Percentiles rank a stretch among this genome's conserved stretches.
Evolutionary conservation across 2,888 invertebrate species (phyloP).

Genomic region (Tortrix viridana): DNA sequence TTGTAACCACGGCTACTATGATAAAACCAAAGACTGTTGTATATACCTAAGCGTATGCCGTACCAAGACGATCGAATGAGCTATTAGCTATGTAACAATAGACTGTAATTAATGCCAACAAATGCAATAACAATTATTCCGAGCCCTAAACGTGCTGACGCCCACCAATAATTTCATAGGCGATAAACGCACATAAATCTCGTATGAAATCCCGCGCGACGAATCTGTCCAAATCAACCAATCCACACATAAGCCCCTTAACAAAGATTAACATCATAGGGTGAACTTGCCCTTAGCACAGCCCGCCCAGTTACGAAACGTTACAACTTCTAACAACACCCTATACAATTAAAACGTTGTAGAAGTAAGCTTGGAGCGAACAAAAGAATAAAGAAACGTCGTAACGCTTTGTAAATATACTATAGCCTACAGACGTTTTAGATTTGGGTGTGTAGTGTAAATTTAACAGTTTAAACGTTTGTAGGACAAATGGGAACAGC

Average conservation of each 20-base stretch:
- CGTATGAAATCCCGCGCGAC: conserved; percentile 55
- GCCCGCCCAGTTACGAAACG: conserved; percentile 45
- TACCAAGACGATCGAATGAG: too few relatives aligned
- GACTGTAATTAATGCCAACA: conserved; percentile 34
- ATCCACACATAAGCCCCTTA: conserved; percentile 72
- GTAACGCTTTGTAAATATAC: conserved; percentile 39
- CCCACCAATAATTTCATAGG: conserved; percentile 44
- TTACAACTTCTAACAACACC: conserved; percentile 41
- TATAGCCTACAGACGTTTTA: conserved; percentile 6
- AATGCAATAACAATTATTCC: conserved; percentile 39
- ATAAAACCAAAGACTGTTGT: too few relatives aligned
- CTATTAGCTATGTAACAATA: too few relatives aligned
- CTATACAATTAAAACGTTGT: background rate
- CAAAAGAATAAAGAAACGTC: conserved; percentile 45
- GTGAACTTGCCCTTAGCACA: conserved; percentile 52
- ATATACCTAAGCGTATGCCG: too few relatives aligned
- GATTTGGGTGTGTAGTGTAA: conserved; percentile 43
- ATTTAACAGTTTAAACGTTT: conserved; percentile 52
- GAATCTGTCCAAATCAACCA: conserved; percentile 67
- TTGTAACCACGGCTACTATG: too few relatives aligned
- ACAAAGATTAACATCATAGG: conserved; percentile 74
- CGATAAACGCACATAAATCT: conserved; percentile 58
- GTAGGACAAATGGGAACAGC: conserved; percentile 50
- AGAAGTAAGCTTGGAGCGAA: background rate
- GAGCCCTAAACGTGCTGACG: conserved; percentile 22